phyloP scores from a whole-genome alignment of 1,140 invertebrate genomes.

The Tetraneura akinire region DNA sequence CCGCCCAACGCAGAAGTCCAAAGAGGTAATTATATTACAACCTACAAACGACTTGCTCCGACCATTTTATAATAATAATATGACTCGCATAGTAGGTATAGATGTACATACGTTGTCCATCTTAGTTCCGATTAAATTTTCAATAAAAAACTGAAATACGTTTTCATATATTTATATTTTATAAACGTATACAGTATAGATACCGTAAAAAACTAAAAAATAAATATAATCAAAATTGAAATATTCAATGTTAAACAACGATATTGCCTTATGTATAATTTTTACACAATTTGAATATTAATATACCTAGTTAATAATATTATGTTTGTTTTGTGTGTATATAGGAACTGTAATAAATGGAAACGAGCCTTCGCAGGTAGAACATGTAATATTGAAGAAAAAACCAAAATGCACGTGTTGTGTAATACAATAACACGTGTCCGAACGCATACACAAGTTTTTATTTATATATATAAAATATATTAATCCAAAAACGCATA shows the following conservation, averaged over 20 bases:
- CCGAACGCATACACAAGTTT: slow-evolving; percentile 24
- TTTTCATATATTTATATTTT: no score
- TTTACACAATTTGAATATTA: no score
- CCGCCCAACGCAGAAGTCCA: slow-evolving; percentile 52
- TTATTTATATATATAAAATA: slow-evolving; percentile 42
- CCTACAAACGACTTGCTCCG: slow-evolving; percentile 50
- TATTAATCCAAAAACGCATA: slow-evolving; percentile 48
- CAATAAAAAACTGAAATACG: no score
- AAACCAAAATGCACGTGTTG: slow-evolving; percentile 89
- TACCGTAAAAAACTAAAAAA: no score
- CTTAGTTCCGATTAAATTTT: no score
- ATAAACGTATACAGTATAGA: no score
- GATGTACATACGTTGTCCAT: no score
- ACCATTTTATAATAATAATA: background rate
- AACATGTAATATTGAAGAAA: slow-evolving; percentile 84
- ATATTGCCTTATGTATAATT: no score
- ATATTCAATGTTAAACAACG: no score
- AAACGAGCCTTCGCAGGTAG: slow-evolving; percentile 74
- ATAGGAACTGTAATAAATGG: slow-evolving; percentile 60
- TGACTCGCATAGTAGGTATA: no score
- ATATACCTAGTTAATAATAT: background rate
- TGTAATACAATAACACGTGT: slow-evolving; percentile 73
- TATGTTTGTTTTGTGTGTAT: background rate
- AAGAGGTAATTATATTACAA: slow-evolving; percentile 55
- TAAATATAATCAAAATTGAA: no score